Conservation (phyloP, 30 jellyfish, hydroid and myxozoan genomes). For the Chironex yamaguchii region DNA sequence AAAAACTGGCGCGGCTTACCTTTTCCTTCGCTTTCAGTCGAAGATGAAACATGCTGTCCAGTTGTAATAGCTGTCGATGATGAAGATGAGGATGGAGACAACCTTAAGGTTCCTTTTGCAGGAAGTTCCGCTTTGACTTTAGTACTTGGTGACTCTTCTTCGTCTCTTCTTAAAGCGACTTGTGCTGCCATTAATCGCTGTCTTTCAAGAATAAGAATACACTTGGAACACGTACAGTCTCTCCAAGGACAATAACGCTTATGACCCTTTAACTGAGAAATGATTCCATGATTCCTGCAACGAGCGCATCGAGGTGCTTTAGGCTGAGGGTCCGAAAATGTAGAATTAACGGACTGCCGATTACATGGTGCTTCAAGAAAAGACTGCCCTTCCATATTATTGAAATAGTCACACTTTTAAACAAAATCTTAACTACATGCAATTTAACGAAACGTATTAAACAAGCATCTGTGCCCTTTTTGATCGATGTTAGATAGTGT, state of each 20-base stretch:
- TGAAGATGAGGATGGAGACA: neutral
- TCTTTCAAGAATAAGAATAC: conserved; percentile 80
- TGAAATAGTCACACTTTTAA: too few relatives aligned
- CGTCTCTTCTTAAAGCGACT: conserved; percentile 83
- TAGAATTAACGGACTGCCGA: neutral
- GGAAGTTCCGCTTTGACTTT: neutral
- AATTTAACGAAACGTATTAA: too few relatives aligned
- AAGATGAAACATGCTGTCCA: neutral
- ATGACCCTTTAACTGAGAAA: conserved; percentile 86
- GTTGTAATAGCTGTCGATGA: neutral
- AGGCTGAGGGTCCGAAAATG: conserved; percentile 37
- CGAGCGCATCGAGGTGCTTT: conserved; percentile 93
- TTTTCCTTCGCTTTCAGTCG: neutral
- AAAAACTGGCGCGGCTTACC: neutral
- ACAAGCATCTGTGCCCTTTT: too few relatives aligned
- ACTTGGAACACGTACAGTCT: conserved; percentile 82
- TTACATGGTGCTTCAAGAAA: neutral
- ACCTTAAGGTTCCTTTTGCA: neutral
- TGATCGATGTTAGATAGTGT: too few relatives aligned
- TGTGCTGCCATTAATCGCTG: conserved; percentile 94
- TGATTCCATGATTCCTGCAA: conserved; percentile 85
- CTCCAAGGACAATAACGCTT: conserved; percentile 88
- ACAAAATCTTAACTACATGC: too few relatives aligned
- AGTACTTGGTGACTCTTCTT: conserved; percentile 71
- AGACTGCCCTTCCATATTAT: neutral